Evolutionary conservation across 1,140 invertebrate genomes (phyloP), one percentile per base, ranked within the genome.

Genomic region (Cepaea nemoralis): DNA sequence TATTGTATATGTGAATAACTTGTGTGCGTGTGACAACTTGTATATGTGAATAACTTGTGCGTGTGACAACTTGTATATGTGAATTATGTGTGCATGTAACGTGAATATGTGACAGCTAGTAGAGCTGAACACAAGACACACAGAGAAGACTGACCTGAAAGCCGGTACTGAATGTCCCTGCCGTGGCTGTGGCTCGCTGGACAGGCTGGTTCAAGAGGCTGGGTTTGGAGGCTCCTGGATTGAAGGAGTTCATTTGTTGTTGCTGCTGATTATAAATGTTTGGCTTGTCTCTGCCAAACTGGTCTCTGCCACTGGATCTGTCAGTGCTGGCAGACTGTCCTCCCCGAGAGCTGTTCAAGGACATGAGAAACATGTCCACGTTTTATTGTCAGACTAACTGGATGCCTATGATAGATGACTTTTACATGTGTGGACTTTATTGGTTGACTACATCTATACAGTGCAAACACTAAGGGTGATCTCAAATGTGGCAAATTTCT

Each of bases 231-330:
- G 55, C 39, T 63, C 33, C 37, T 16, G 0, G 48, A 40, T 42
- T 63, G 14, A 77, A 77, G 33, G 40, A 31, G 12, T 1, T 31
- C 1, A 45, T 40, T 27, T 74, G 48, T 31, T 42, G 71, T 27
- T 74, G 71, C 31, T 37, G 31, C 55, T 66, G 75, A 24, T 16
- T 39, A 24, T 37, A 66, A 37, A 24, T 66, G n/a, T 63, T 77
- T 33, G 59, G 37, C 33, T 77, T 66, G 33, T 66, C 50, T 77
- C 75, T 8, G 1, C 75, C 48, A 63, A 77, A 77, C 75, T 77
- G 48, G 33, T 63, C 75, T 31, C 55, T 35, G n/a, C 3, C 75
- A 55, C 31, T 35, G 1, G 75, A 33, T 66, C 75, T 77, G 27
- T 63, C 59, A 31, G 59, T 63, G 59, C 50, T 24, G 2, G 5